Evolutionary conservation across 2,888 invertebrate species (phyloP), one percentile per base, ranked within the genome.

Genomic region (Drosophila peninsularis): DNA sequence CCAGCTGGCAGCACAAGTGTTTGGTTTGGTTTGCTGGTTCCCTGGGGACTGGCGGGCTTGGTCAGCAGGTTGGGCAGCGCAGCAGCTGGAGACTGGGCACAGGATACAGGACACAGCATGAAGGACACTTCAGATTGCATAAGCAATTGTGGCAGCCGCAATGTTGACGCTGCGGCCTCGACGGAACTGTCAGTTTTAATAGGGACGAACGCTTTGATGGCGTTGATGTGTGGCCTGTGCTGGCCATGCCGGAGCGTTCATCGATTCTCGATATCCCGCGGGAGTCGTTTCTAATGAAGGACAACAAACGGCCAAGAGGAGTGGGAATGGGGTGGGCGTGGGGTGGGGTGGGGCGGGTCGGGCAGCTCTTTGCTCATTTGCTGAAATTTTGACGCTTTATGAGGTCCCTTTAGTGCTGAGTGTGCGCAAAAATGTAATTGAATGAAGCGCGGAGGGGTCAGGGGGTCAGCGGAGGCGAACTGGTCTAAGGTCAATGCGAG

Each of bases 371-470:
- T 73, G 78, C 78, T 88, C 81, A 88, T 88, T 86, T 88, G 86
- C 66, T 55, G 84, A 78, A 83, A 82, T 78, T 83, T 86, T 86
- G 88, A 86, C 86, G 88, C 88, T 86, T 86, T 86, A 86, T 86
- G 86, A 86, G 84, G 82, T 86, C 88, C 86, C 86, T 88, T 86
- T 86, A 86, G 86, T 88, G 86, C 88, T 86, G 86, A 86, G 82
- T 84, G 82, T 84, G 86, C 86, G 87, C 88, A 86, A 86, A 85
- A 86, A 88, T 88, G 84, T 86, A 86, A 88, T 86, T 86, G 86
- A 86, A 88, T 88, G 82, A 82, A 53, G 82, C 70, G 68, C 54
- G 62, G 56, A 54, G 19, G 17, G 41, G 57, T 19, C 17, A 24
- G 36, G 36, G 0, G 44, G 21, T 14, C 21, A 44, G 21, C 32